Evolutionary conservation across 2,113 vertebrate genomes (phyloP), one percentile per base, ranked within the genome.

Genomic region (Eidolon helvum): DNA sequence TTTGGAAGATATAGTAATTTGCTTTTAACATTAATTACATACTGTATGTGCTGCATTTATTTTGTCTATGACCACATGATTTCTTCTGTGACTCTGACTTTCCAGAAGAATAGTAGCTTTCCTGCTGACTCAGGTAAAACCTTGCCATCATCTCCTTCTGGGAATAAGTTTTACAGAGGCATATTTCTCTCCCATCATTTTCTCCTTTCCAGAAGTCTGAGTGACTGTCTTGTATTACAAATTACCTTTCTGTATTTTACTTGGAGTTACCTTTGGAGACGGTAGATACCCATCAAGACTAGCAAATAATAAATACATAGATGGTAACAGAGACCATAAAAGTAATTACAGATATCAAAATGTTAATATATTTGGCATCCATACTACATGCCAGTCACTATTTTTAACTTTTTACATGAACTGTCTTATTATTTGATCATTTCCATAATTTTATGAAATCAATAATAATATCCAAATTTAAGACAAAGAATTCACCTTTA

Each of bases 41-140:
- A 8, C 12, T 74, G 4, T 8, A 30, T 3, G 24, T 7, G 30
- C 8, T 10, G 1, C 30, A 59, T 84, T 88, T 30, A 84, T 28
- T 71, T n/a, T 79, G 30, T 63, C 24, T 78, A 68, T 61, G 33
- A 48, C 22, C 5, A 10, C 61, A 10, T 48, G n/a, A 38, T 83
- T 87, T 71, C 48, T 85, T 86, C 74, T 79, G 21, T 40, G 45
- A 92, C 71, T 88, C 28, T 91, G 82, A 74, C 59, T 96, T 92
- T 33, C 80, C 59, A 53, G 45, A 79, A 65, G 53, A 75, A 40
- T 4, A 59, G 66, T 1, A 43, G 15, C 6, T 65, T 80, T 92
- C 33, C 28, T 79, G 85, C 75, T 94, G 82, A 96, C 43, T 94
- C 75, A 84, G 35, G 85, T 24, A 57, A 53, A 90, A 69, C 43